These are phyloP conservation scores for Loriculus beryllinus DNA, from an alignment of 2,797 vertebrate species.

Conservation along the genomic window DNA sequence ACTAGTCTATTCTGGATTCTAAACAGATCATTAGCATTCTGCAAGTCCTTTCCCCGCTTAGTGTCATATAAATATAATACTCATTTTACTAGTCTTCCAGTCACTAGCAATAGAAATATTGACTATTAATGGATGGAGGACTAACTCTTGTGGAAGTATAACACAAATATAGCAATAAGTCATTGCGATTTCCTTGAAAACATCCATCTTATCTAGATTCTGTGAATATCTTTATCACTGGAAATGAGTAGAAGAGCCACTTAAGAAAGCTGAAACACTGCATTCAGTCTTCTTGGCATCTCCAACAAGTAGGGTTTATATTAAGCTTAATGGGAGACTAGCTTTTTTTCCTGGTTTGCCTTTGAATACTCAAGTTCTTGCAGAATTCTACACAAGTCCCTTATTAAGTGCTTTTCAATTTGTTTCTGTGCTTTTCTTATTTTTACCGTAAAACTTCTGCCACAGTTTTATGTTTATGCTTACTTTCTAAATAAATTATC, in stretches of 20 bases:
- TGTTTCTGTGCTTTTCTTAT: background rate
- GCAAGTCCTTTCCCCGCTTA: background rate
- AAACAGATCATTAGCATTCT: background rate
- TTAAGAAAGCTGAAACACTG: background rate
- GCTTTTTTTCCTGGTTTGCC: background rate
- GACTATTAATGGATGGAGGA: background rate
- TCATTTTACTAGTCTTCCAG: background rate
- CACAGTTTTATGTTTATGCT: rapidly evolving
- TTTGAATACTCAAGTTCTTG: background rate
- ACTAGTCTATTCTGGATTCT: background rate
- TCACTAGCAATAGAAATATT: background rate
- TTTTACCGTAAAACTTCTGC: background rate
- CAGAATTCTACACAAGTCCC: background rate
- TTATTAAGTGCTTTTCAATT: background rate
- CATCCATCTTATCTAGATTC: background rate
- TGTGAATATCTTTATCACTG: background rate
- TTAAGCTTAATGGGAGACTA: background rate
- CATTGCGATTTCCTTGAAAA: background rate
- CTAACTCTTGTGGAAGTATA: background rate
- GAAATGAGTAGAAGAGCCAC: background rate
- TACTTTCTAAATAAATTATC: background rate
- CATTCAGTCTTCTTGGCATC: background rate
- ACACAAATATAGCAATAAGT: background rate
- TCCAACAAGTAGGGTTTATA: background rate
- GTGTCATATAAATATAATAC: background rate